Conservation (phyloP, 2,797 vertebrate species). For the Natrix natrix region DNA sequence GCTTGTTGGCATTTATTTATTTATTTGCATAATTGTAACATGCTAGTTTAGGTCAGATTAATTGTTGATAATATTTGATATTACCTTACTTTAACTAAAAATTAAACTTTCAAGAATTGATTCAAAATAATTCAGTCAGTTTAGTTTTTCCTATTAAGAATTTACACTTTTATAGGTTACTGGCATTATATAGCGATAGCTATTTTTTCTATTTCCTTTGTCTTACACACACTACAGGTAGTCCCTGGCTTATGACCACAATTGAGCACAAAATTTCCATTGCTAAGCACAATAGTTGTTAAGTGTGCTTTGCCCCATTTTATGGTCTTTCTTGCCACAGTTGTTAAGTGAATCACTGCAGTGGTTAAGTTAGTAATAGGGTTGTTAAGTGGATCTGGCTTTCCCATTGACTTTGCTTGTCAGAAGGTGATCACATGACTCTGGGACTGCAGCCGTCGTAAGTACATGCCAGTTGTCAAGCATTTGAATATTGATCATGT, state of each 20-base stretch:
- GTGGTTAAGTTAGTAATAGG: not conserved
- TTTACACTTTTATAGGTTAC: not conserved
- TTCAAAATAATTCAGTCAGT: not conserved
- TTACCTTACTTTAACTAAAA: not conserved
- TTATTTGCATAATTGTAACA: not conserved
- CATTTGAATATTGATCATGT: not conserved
- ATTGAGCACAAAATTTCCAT: not conserved
- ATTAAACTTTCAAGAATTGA: not conserved
- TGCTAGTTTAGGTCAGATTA: not conserved
- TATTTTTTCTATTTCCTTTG: not conserved
- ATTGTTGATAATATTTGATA: not conserved
- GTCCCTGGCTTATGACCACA: not conserved
- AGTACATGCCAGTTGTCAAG: not conserved
- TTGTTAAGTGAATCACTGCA: not conserved
- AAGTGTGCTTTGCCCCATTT: not conserved
- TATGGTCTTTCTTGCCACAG: not conserved
- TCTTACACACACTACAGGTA: not conserved
- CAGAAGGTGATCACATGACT: not conserved
- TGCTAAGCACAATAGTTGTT: not conserved
- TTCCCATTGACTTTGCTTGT: not conserved
- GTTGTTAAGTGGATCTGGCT: not conserved
- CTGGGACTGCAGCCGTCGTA: not conserved
- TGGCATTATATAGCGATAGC: not conserved
- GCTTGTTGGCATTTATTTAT: constrained; percentile 4
- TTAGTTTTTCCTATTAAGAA: not conserved